Conservation (phyloP, 2,113 vertebrate genomes). For the Hypomesus transpacificus region DNA sequence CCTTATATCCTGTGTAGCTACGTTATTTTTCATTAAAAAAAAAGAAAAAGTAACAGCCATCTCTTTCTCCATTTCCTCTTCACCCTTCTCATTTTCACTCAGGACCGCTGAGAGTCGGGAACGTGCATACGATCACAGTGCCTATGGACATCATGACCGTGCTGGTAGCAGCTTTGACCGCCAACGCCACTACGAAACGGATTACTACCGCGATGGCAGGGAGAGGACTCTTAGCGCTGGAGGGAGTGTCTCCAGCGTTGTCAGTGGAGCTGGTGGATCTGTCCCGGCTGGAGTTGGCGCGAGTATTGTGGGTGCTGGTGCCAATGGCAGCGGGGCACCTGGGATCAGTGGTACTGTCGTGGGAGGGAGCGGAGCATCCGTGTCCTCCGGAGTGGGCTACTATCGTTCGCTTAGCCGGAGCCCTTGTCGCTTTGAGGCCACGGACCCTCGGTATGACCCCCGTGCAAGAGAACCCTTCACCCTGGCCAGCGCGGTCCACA, state of each 20-base stretch:
- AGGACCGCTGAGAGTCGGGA: slow-evolving; percentile 97
- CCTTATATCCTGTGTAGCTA: too few species aligned
- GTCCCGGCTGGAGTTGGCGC: slow-evolving; percentile 76
- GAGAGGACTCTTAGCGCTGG: slow-evolving; percentile 86
- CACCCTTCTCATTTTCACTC: slow-evolving; percentile 60
- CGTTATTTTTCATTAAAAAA: slow-evolving; percentile 4
- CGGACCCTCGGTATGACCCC: slow-evolving; percentile 93
- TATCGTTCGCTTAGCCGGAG: slow-evolving; percentile 95
- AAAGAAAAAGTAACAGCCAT: slow-evolving; percentile 43
- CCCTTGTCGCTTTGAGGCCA: slow-evolving; percentile 91
- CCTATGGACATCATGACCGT: slow-evolving; percentile 99
- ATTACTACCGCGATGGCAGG: slow-evolving; percentile 94
- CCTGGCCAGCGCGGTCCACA: slow-evolving; percentile 94
- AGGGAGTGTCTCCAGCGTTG: slow-evolving; percentile 53
- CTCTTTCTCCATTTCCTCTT: slow-evolving; percentile 59
- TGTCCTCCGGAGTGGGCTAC: slow-evolving; percentile 76
- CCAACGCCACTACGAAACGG: slow-evolving; percentile 95
- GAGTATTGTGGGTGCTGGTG: slow-evolving; percentile 55
- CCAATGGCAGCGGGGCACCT: slow-evolving; percentile 75
- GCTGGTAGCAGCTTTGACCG: slow-evolving; percentile 92
- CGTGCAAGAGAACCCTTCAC: slow-evolving; percentile 90
- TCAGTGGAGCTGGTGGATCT: slow-evolving; percentile 55
- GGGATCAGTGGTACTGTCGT: slow-evolving; percentile 39
- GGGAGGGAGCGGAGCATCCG: slow-evolving; percentile 58
- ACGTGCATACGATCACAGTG: slow-evolving; percentile 95